Evolutionary conservation across 1,140 invertebrate genomes (phyloP).

Genomic region (Heliconius hermathena): DNA sequence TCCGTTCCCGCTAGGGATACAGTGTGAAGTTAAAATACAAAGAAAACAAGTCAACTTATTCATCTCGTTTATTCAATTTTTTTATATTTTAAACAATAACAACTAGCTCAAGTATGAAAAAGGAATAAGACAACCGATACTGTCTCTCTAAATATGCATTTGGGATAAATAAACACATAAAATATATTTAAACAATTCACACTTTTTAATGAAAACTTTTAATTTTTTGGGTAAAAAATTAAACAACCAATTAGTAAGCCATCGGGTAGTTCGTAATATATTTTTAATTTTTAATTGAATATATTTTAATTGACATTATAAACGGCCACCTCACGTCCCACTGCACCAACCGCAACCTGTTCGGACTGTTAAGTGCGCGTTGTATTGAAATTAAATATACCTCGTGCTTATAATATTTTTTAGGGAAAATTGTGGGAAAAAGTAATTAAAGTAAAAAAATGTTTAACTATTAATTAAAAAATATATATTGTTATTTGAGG

Average conservation of each 20-base stretch:
- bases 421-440: not conserved
- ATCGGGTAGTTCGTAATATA: not conserved
- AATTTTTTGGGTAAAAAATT: not conserved
- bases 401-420: not conserved
- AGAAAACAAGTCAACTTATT: no score
- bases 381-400: slow-evolving; percentile 3
- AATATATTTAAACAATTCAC: no score
- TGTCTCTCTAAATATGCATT: no score
- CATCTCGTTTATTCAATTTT: no score
- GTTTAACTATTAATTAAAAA: not conserved
- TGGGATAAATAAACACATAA: no score
- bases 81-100: no score
- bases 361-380: slow-evolving; percentile 8
- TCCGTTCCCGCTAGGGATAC: no score
- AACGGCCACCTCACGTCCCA: slow-evolving; percentile 7
- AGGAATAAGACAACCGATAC: no score
- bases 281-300: slow-evolving; percentile 13
- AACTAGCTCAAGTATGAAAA: no score
- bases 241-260: not conserved
- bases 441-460: not conserved
- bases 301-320: slow-evolving; percentile 12
- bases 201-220: not conserved
- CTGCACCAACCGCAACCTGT: slow-evolving; percentile 10
- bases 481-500: no score
- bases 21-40: no score